Percentiles rank a stretch among this genome's conserved stretches.
These are phyloP conservation scores for Beris chalybata DNA, from an alignment of 2,888 invertebrate species.

Conservation along the genomic window DNA sequence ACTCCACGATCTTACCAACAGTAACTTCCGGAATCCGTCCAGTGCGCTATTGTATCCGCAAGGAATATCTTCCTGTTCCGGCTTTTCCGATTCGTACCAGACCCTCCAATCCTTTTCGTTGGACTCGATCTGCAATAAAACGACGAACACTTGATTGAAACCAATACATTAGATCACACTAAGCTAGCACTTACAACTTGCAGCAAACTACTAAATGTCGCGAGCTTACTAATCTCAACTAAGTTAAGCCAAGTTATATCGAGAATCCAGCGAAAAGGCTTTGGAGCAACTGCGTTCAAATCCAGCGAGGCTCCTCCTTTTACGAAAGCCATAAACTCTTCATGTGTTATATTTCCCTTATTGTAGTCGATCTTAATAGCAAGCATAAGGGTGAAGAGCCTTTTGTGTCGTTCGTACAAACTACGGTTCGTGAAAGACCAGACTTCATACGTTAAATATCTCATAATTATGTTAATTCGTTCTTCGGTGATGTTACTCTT, in stretches of 20 bases:
- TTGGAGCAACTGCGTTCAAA: constrained; percentile 87
- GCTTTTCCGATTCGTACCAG: constrained; percentile 92
- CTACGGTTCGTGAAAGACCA: constrained; percentile 92
- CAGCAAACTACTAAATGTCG: constrained; percentile 77
- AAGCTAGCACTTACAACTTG: constrained; percentile 63
- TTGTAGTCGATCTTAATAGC: constrained; percentile 94
- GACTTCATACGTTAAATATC: constrained; percentile 87
- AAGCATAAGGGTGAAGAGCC: constrained; percentile 89
- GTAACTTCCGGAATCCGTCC: constrained; percentile 85
- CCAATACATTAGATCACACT: neutral
- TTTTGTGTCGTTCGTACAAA: constrained; percentile 90
- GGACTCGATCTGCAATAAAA: constrained; percentile 65
- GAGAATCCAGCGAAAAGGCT: constrained; percentile 92
- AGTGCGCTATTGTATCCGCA: constrained; percentile 84
- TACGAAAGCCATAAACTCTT: constrained; percentile 93
- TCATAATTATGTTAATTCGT: constrained; percentile 84
- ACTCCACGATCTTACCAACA: constrained; percentile 91
- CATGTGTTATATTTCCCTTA: constrained; percentile 76
- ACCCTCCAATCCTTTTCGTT: constrained; percentile 86
- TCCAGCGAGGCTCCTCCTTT: constrained; percentile 96
- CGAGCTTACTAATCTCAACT: constrained; percentile 87
- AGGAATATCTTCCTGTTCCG: constrained; percentile 88
- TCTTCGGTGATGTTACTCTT: constrained; percentile 84
- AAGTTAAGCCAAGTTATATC: constrained; percentile 96
- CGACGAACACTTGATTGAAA: neutral